Base-by-base conservation (phyloP, 2,797 vertebrate species). In the Chiloscyllium punctatum region DNA sequence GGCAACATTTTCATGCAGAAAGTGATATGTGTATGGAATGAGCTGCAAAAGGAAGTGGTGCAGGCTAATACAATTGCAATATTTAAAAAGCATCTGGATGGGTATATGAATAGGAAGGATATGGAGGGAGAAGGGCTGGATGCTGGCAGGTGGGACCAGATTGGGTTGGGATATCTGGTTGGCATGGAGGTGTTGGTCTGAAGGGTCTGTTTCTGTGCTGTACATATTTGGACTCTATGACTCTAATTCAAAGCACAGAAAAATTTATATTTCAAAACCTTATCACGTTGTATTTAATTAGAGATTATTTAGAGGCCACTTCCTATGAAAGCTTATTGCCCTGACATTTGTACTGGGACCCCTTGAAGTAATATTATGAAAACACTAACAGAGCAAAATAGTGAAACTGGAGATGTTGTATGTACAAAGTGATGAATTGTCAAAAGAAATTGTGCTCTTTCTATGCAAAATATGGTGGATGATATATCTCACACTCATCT, bases 231-330 rank as follows among this genome's bases (percentile, higher is more conserved):
- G 42, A 48, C 42, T 48, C 42, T 48, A 48, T 48, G 1, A 48
- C 42, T 48, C 42, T 48, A 69, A 94, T 71, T 94, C 23, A 42
- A n/a, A 69, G 37, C 23, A 27, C 69, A 21, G 71, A 25, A 94
- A 71, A 42, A 94, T 71, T 48, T 94, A 21, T 48, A 37, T 48
- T 69, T 42, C 42, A 71, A 25, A 90, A 11, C n/a, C 66, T 25
- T 37, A 37, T 71, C 37, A 42, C 7, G 48, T 94, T 94, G 37
- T n/a, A 69, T 71, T 42, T 94, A 94, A 94, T 94, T 94, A 51
- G 68, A 71, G 68, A 68, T 94, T 94, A 72, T 72, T 48, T 94
- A 48, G 37, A 94, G 92, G 68, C 72, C 68, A 72, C 92, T 25
- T 72, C 13, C 23, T 51, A 71, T 72, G 68, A 51, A 94, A 94